Evolutionary conservation across 2,888 invertebrate species (phyloP).

Genomic region (Tenodera sinensis): DNA sequence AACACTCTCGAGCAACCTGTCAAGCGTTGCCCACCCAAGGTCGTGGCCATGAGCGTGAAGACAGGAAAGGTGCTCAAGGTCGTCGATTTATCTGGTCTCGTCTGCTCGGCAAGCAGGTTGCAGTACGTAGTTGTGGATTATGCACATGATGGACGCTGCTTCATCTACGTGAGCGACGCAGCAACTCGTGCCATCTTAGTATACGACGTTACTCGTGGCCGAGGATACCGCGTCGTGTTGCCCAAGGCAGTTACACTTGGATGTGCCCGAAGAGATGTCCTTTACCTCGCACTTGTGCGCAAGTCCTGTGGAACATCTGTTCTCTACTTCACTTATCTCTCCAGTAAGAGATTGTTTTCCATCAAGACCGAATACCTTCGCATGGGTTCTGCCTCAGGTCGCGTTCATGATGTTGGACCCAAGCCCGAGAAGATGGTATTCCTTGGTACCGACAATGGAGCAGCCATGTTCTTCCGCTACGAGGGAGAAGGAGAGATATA

Average conservation of each 20-base stretch:
- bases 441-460: conserved; percentile 58
- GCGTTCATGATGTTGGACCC: conserved; percentile 56
- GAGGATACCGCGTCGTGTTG: conserved; percentile 61
- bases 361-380: conserved; percentile 61
- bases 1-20: conserved; percentile 63
- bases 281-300: conserved; percentile 62
- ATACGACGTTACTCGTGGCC: conserved; percentile 59
- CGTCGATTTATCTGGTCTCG: conserved; percentile 58
- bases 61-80: conserved; percentile 57
- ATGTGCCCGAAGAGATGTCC: conserved; percentile 55
- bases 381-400: conserved; percentile 52
- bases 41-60: conserved; percentile 58
- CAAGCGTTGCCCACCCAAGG: conserved; percentile 64
- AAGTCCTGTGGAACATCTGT: conserved; percentile 55
- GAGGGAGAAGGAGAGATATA: conserved; percentile 60
- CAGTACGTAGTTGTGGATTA: conserved; percentile 70
- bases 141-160: conserved; percentile 50
- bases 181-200: conserved; percentile 65
- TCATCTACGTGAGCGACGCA: conserved; percentile 63
- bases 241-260: conserved; percentile 52
- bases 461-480: conserved; percentile 59
- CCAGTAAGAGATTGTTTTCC: conserved; percentile 59
- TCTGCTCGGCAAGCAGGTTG: conserved; percentile 57
- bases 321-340: conserved; percentile 61
- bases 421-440: conserved; percentile 55